Base-by-base conservation (phyloP, 2,797 vertebrate genomes). In the Etheostoma perlongum region DNA sequence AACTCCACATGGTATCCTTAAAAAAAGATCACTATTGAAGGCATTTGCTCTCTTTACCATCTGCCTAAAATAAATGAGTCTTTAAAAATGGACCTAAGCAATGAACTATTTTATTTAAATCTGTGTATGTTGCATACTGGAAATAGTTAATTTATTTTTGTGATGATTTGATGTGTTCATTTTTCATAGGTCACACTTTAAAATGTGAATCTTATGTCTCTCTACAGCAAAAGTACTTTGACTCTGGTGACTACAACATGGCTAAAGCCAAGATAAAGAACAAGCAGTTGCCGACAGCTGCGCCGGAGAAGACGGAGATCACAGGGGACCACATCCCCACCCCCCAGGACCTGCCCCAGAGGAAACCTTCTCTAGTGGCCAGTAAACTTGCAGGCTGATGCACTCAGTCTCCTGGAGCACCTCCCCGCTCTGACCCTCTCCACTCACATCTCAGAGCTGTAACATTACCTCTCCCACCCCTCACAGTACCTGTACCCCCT, bases 211-310 rank as follows among this genome's bases (percentile, higher is more conserved):
- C 5, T 58, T 61, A 0, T 81, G 8, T 83, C 49, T 87, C 51
- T 76, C 63, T 86, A 18, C 88, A 99, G 97, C 98, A 98, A 97
- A 99, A 99, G 88, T 99, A 99, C 91, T 99, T 99, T 88, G 98
- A 99, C 95, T 99, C 98, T 60, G 98, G 98, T 0, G 98, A 99
- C 93, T 99, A 99, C 95, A 99, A 99, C 94, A 99, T 99, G 98
- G 97, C 98, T 65, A 99, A 99, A 93, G 98, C 98, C 14, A 99
- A 99, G 92, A 97, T 97, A 79, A 99, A 98, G 95, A 99, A 99
- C 90, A 99, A 99, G 86, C 97, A 97, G 91, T 93, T 99, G 83
- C 97, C 97, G 5, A 90, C 97, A 44, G 96, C 97, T 48, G 95
- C 97, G 40, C 95, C 97, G 1, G 98, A 99, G 93, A 99, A 99